These are phyloP conservation scores for Hydropsyche tenuis DNA, from an alignment of 1,140 invertebrate species.

Conservation along the genomic window DNA sequence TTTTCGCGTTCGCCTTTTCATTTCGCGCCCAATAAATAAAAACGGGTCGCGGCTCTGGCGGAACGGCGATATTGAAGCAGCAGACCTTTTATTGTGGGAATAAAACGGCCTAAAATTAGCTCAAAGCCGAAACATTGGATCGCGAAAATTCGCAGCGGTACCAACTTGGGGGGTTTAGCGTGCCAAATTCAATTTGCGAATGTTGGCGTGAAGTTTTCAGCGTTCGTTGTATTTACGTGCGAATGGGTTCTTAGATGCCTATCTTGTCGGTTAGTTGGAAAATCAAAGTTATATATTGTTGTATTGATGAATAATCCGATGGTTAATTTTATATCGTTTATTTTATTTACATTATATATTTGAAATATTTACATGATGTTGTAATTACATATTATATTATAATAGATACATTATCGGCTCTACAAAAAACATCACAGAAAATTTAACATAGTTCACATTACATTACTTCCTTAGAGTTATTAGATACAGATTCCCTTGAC, in stretches of 20 bases:
- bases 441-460: conserved; percentile 3
- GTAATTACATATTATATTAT: background rate
- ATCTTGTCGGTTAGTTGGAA: too few relatives aligned
- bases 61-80: background rate
- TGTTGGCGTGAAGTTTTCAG: too few relatives aligned
- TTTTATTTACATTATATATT: conserved; percentile 8
- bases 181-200: background rate
- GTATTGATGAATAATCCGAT: too few relatives aligned
- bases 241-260: too few relatives aligned
- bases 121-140: background rate
- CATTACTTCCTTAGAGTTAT: background rate
- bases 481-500: background rate
- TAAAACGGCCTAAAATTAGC: conserved; percentile 12
- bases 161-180: background rate
- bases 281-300: too few relatives aligned
- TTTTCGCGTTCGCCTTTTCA: conserved; percentile 6
- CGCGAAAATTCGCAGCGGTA: too few relatives aligned
- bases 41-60: background rate
- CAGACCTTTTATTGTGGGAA: background rate
- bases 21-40: conserved; percentile 13
- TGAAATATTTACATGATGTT: conserved; percentile 5
- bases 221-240: too few relatives aligned
- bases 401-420: background rate
- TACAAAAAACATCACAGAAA: conserved; percentile 24
- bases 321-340: background rate